Base-by-base conservation (phyloP, 2,888 invertebrate species). In the Ametastegia equiseti region DNA sequence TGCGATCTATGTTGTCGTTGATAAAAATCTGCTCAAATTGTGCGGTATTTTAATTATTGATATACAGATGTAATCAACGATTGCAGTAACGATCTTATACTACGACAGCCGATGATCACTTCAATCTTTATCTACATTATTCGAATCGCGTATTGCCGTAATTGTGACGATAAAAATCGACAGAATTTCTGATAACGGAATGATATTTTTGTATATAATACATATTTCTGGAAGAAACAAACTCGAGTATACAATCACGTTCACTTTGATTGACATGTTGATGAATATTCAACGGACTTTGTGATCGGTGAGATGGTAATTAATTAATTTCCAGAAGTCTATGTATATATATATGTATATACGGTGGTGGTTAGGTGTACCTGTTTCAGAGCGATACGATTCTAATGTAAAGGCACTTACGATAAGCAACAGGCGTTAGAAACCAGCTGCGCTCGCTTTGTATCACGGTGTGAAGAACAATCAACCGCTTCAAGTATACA, bases 391-490 rank as follows among this genome's bases (percentile, higher is more conserved):
- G 75, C 33, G 75, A 75, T 75, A 75, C 36, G 54, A 75, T 75
- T 75, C 50, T 75, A 75, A 54, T 54, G 75, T 54, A 75, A 36
- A 75, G 75, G 45, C 75, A 75, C 75, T 75, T 54, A 75, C 75
- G 54, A 75, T 75, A 75, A 75, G 75, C 75, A 75, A 75, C 75
- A 75, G 75, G 75, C 75, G 75, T 54, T 54, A 33, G 75, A 27
- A 75, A 75, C 50, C 75, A 80, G 67, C 79, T 79, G 54, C 54
- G 80, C 63, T 80, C 69, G 69, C 80, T 80, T 78, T 81, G 81
- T 80, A 82, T 83, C 75, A 83, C 82, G 54, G 81, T 80, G 80
- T 78, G 73, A 65, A 78, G 60, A 81, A 75, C 54, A 75, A 75
- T 75, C 75, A 75, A 54, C 75, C 75, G 50, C n/a, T 27, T 75